Evolutionary conservation across 2,797 vertebrate genomes (phyloP).

Genomic region (Acipenser ruthenus): DNA sequence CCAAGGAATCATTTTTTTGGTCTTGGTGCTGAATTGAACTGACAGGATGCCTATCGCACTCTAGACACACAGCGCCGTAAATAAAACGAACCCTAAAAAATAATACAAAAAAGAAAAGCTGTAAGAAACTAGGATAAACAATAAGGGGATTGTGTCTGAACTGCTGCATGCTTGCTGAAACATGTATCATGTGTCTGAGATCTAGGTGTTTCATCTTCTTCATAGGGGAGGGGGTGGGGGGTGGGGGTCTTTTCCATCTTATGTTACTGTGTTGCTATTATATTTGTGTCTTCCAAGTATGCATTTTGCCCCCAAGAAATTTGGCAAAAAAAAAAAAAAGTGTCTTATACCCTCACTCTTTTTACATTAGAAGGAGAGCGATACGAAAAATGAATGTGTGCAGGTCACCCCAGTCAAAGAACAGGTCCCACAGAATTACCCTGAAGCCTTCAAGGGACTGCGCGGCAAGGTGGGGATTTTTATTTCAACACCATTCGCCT

Average conservation of each 20-base stretch:
- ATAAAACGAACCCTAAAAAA: conserved; percentile 28
- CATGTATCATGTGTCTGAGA: conserved; percentile 47
- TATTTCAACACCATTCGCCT: conserved; percentile 24
- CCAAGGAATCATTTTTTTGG: no score
- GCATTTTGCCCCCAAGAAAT: conserved; percentile 64
- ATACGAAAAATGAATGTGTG: conserved; percentile 30
- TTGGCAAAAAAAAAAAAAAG: conserved; percentile 45
- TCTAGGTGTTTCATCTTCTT: conserved; percentile 47
- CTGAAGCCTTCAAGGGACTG: conserved; percentile 36
- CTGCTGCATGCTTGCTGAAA: conserved; percentile 47
- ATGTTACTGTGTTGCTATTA: conserved; percentile 57
- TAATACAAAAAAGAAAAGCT: conserved; percentile 22
- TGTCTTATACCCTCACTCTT: conserved; percentile 42
- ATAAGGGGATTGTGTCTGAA: conserved; percentile 52
- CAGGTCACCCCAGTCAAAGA: conserved; percentile 56
- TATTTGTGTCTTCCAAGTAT: conserved; percentile 55
- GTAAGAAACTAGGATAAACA: conserved; percentile 36
- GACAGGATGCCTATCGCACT: not conserved
- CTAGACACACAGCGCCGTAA: conserved; percentile 24
- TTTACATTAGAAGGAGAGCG: conserved; percentile 8
- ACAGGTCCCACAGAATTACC: conserved; percentile 76
- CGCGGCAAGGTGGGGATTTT: conserved; percentile 13
- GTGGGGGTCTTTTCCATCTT: conserved; percentile 44
- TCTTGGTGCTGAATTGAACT: no score
- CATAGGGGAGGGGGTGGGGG: conserved; percentile 36